These are phyloP conservation scores for Phrynocephalus versicolor DNA, from an alignment of 2,113 vertebrate species.

Conservation along the genomic window DNA sequence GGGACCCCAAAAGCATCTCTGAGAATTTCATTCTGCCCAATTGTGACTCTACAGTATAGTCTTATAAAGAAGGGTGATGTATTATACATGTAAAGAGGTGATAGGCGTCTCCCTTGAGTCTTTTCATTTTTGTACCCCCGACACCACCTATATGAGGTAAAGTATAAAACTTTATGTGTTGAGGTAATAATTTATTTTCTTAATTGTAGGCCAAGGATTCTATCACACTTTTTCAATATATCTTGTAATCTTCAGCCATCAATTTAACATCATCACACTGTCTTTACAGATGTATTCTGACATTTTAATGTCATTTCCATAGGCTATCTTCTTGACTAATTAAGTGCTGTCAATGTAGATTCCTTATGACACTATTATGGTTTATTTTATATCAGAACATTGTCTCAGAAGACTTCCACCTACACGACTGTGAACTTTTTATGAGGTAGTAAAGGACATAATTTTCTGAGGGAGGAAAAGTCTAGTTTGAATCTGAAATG, in stretches of 20 bases:
- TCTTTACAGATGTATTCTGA: slow-evolving; percentile 23
- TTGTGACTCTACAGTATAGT: no score
- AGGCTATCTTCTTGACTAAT: slow-evolving; percentile 35
- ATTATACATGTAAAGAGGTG: no score
- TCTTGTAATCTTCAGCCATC: not conserved
- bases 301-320: slow-evolving; percentile 41
- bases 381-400: slow-evolving; percentile 5
- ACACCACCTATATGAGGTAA: not conserved
- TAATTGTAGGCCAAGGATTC: not conserved
- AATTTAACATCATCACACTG: slow-evolving; percentile 12
- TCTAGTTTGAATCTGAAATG: not conserved
- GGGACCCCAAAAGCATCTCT: no score
- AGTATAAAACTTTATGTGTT: not conserved
- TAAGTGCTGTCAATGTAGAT: slow-evolving; percentile 26
- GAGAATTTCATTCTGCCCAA: no score
- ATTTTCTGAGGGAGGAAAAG: not conserved
- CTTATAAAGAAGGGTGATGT: no score
- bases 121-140: no score
- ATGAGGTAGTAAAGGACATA: not conserved
- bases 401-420: not conserved
- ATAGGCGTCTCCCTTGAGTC: no score
- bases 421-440: not conserved
- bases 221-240: not conserved
- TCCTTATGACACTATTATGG: slow-evolving; percentile 7
- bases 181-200: not conserved